phyloP scores from a whole-genome alignment of 35 echinoderm and acorn worm genomes.

The Chiridota heheva region DNA sequence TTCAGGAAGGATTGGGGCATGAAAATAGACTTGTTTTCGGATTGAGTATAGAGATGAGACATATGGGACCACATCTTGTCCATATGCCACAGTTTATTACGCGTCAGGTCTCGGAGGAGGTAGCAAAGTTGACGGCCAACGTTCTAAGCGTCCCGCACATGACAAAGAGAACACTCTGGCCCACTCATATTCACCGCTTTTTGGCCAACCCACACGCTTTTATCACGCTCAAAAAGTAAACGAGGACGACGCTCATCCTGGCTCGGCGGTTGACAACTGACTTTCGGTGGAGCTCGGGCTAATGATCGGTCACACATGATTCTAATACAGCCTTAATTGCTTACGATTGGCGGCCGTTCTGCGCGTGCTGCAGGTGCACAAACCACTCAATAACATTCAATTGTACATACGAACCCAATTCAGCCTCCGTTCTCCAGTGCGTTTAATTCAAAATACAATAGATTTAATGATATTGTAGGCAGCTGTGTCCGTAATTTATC shows the following conservation, averaged over 20 bases:
- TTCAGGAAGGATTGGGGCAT: conserved; percentile 32
- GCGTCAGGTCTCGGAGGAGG: conserved; percentile 56
- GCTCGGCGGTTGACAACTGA: conserved; percentile 57
- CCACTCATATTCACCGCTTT: conserved; percentile 62
- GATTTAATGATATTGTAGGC: conserved; percentile 68
- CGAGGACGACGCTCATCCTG: conserved; percentile 72
- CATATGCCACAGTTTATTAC: conserved; percentile 80
- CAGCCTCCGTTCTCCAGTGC: conserved; percentile 75
- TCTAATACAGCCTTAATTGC: conserved; percentile 91
- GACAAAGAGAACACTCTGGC: conserved; percentile 74
- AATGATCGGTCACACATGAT: conserved; percentile 96
- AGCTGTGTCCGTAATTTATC: conserved; percentile 89
- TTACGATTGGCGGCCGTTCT: conserved; percentile 68
- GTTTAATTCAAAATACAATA: conserved; percentile 92
- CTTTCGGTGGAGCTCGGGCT: conserved; percentile 80
- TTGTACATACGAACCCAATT: conserved; percentile 96
- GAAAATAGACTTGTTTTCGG: conserved; percentile 68
- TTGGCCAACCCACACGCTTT: conserved; percentile 77
- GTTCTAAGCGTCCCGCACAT: conserved; percentile 60
- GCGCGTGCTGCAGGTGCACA: conserved; percentile 83
- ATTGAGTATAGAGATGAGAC: conserved; percentile 72
- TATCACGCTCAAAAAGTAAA: conserved; percentile 96
- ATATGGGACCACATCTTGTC: conserved; percentile 71
- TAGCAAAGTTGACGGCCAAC: conserved; percentile 43
- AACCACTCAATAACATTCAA: conserved; percentile 95